These are phyloP conservation scores for Dione juno DNA, from an alignment of 2,888 invertebrate genomes.

Conservation along the genomic window DNA sequence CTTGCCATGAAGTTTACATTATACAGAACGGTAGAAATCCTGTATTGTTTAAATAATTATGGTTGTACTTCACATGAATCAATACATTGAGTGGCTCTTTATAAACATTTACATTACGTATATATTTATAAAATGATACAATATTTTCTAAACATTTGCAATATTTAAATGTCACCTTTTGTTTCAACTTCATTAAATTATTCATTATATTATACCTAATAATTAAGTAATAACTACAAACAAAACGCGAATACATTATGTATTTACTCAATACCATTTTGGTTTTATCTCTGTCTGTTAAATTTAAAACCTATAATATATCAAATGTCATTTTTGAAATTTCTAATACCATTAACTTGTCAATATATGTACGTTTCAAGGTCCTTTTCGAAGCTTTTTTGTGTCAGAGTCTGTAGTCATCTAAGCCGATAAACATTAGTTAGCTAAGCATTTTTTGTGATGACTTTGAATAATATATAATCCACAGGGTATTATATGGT, in stretches of 20 bases:
- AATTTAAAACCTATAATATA: not conserved
- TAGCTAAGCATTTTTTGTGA: slow-evolving; percentile 7
- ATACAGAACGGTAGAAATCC: not conserved
- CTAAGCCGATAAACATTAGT: slow-evolving; percentile 24
- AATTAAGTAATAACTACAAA: not conserved
- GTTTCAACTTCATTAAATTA: not conserved
- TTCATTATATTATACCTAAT: not conserved
- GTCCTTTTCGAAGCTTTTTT: slow-evolving; percentile 34
- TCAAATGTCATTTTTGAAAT: not conserved
- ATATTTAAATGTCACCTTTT: not conserved
- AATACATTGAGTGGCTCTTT: not conserved
- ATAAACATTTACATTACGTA: not conserved
- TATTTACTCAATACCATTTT: not conserved
- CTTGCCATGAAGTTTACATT: slow-evolving; percentile 52
- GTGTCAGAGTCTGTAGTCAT: slow-evolving; percentile 8
- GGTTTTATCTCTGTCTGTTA: not conserved
- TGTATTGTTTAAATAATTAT: not conserved
- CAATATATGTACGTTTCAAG: slow-evolving; percentile 36
- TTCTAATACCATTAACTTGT: slow-evolving; percentile 30
- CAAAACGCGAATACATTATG: too few species aligned
- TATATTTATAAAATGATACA: not conserved
- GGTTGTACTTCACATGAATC: not conserved
- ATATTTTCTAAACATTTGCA: not conserved
- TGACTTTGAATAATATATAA: slow-evolving; percentile 3
- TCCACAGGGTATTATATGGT: not conserved